A percentile compares a stretch with the other conserved stretches of the same genome.
These are phyloP conservation scores for Variabilichromis moorii DNA, from an alignment of 2,113 vertebrate genomes.

Conservation along the genomic window DNA sequence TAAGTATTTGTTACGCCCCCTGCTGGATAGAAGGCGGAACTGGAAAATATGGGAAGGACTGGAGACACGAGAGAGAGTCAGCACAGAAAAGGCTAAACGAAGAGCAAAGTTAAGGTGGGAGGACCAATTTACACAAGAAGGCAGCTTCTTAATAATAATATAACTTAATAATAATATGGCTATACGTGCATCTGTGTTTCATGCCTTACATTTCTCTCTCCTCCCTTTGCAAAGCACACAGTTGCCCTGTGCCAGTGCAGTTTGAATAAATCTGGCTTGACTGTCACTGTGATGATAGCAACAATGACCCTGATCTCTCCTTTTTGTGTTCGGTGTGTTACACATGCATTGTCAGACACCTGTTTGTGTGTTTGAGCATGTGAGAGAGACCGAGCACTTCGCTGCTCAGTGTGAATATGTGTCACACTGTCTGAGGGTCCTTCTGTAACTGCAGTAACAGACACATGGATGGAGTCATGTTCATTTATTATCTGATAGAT, in stretches of 20 bases:
- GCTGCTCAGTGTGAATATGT: not conserved
- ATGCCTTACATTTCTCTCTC: not conserved
- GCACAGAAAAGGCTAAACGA: not conserved
- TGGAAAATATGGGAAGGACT: not conserved
- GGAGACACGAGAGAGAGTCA: fast-evolving
- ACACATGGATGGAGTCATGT: not conserved
- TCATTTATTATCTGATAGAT: not conserved
- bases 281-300: not conserved
- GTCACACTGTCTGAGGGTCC: not conserved
- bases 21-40: not conserved
- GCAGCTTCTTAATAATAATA: not conserved
- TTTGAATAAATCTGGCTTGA: not conserved
- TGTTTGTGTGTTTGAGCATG: not conserved
- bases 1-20: not conserved
- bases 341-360: not conserved
- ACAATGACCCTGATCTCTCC: fast-evolving
- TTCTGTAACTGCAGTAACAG: not conserved
- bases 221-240: not conserved
- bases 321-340: not conserved
- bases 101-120: not conserved
- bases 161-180: too few species aligned
- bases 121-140: not conserved
- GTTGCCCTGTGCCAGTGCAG: not conserved
- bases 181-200: not conserved
- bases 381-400: not conserved